Base-by-base conservation (phyloP, 2,888 invertebrate genomes). In the Oxycera nigricornis region DNA sequence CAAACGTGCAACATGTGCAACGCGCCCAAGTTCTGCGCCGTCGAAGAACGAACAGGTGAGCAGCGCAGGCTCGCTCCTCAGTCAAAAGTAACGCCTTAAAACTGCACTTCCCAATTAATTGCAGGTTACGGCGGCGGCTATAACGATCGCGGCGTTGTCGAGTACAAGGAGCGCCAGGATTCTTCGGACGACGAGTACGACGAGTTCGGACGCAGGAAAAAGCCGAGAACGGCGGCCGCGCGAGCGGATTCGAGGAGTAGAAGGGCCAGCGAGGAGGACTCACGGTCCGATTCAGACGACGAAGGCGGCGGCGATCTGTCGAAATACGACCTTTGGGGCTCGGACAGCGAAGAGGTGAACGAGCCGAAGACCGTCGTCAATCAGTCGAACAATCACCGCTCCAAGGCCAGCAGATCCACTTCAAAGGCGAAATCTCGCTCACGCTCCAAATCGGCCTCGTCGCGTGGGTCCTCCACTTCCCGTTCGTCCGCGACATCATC, bases 1-100 rank as follows among this genome's bases (percentile, higher is more conserved):
- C 93, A 92, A 82, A 95, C 94, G 73, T 99, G 99, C 86, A 99
- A 99, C 86, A 95, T 99, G 88, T 99, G 99, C 86, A 98, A 98
- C 87, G 96, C 98, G 2, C 97, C 98, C 0, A 98, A 98, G 86
- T 95, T 96, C 84, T 96, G 95, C 20, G 97, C 97, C 86, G 93
- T 96, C 76, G 92, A 95, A 83, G 92, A 92, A 81, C 87, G 94
- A 77, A 89, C 90, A 73, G 93, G 88, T 85, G 77, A 4, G 20
- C n/a, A n/a, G n/a, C 28, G 9, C 26, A 57, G 4, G 3, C 9
- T 55, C 2, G 24, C 11, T 62, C 35, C 35, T 2, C 62, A 20
- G 9, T 14, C 17, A 39, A 39, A 9, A 9, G 39, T 39, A 39
- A 39, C 14, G 7, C 7, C 14, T 39, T 9, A 39, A 9, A 39